Percentiles rank a stretch among this genome's conserved stretches.
Conservation (phyloP, 35 echinoderm and acorn worm species). For the Hemicentrotus pulcherrimus region DNA sequence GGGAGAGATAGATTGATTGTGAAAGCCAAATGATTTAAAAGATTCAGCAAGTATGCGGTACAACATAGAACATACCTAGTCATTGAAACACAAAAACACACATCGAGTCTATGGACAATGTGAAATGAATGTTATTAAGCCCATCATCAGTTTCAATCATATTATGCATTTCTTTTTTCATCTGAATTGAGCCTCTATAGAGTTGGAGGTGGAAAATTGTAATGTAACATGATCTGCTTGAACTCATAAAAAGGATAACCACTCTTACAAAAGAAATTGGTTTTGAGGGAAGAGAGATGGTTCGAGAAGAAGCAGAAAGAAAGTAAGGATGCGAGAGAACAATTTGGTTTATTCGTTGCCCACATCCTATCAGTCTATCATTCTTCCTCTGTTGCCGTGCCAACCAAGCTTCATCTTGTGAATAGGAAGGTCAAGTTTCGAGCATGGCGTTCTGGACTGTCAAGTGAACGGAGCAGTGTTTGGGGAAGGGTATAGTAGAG, state of each 20-base stretch:
- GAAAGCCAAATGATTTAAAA: no score
- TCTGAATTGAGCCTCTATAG: not conserved
- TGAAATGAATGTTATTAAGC: not conserved
- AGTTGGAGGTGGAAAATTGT: not conserved
- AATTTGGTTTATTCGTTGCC: not conserved
- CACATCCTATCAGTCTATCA: conserved; percentile 10
- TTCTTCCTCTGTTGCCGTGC: conserved; percentile 28
- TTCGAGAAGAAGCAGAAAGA: not conserved
- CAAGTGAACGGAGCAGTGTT: conserved; percentile 41
- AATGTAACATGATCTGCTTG: conserved; percentile 18
- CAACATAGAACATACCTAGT: no score
- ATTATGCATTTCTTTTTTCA: not conserved
- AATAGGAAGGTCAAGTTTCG: conserved; percentile 46
- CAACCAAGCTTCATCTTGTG: conserved; percentile 47
- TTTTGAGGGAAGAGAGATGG: not conserved
- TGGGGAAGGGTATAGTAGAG: conserved; percentile 5
- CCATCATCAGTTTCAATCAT: not conserved
- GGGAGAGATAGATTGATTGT: no score
- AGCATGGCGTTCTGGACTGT: conserved; percentile 35
- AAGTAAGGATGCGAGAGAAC: not conserved
- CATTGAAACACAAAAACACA: no score
- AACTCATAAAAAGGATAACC: not conserved
- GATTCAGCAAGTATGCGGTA: no score
- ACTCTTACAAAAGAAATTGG: not conserved
- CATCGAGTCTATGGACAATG: no score